Base-by-base conservation (phyloP, 2,113 vertebrate species). In the Leptobrachium leishanense region DNA sequence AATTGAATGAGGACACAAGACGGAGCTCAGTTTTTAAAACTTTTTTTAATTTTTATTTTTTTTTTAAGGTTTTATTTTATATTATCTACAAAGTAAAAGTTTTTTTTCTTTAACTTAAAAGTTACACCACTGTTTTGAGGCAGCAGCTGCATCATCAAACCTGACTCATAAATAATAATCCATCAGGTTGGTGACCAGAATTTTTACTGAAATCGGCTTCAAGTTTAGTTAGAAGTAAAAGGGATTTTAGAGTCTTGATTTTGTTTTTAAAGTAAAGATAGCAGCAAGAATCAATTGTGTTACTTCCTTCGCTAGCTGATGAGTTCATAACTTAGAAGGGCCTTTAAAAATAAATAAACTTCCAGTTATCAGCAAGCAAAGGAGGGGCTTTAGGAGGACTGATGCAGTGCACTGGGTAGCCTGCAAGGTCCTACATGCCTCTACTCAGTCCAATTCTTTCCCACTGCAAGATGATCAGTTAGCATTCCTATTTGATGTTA, bases 11-110 rank as follows among this genome's bases (percentile, higher is more conserved):
- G 59, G n/a, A 74, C 70, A 75, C 46, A 59, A 80, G 43, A 41
- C 15, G 64, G 3, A 84, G 76, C 75, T 89, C 96, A 98, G 96
- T 98, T 98, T 99, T 99, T 98, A 98, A 97, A 98, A 98, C 95
- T 95, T 99, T 98, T 96, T 88, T 96, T 95, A 96, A 98, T 98
- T 97, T 95, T 90, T 92, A 84, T 88, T 95, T 91, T 91, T 94
- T 97, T 98, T 94, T 94, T 89, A 90, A 94, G 91, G 92, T 92
- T 93, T 96, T 95, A 96, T 98, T 94, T 98, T 97, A 98, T 98
- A 98, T 98, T 99, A 98, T 99, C 97, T 98, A 99, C 97, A 99
- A 99, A 99, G 96, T 98, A 98, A 98, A 98, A 97, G 94, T 96
- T 92, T 92, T 87, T 77, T 70, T 95, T 93, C 83, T 85, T 94